Base-by-base conservation (phyloP, 2,113 vertebrate species). In the Promerops cafer region DNA sequence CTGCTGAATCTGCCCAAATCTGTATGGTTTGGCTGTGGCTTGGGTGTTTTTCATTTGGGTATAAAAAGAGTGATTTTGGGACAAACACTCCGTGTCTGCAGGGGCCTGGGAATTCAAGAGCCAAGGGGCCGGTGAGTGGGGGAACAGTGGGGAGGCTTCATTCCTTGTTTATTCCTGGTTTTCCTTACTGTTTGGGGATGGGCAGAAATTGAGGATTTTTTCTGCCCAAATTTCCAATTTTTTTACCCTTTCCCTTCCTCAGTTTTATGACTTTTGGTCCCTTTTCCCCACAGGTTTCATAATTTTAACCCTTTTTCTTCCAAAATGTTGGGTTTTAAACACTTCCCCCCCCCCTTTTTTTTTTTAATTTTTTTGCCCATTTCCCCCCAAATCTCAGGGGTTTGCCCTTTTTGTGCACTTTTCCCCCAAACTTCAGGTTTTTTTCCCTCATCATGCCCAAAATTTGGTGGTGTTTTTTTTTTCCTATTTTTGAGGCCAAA, bases 321-420 rank as follows among this genome's bases (percentile, higher is more conserved):
- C 9, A 31, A 49, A 39, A 49, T 18, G 4, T 30, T 30, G 26
- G 11, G 10, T 4, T n/a, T n/a, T 5, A 56, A 56, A 33, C 8
- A 16, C 19, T 16, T 33, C 11, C 20, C 6, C 4, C 40, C 40
- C 40, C 40, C 40, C 40, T 13, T 52, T 52, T 52, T 52, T 4
- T 27, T 27, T n/a, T 33, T 66, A 18, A 17, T 2, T 18, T 26
- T 50, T 35, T 53, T 40, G 3, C 26, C 31, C 3, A 6, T 35
- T 35, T 15, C 4, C 16, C 10, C 10, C 2, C 6, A 39, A 31
- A 13, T 45, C 8, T 39, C n/a, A 16, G 8, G 13, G 2, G 2
- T 20, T 39, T 68, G 22, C 49, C 10, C 5, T 44, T 65, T 45
- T 65, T 27, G 21, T 37, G 13, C 28, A 40, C 8, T 33, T 16